These are phyloP conservation scores for Elachura formosa DNA, from an alignment of 2,113 vertebrate species.

Conservation along the genomic window DNA sequence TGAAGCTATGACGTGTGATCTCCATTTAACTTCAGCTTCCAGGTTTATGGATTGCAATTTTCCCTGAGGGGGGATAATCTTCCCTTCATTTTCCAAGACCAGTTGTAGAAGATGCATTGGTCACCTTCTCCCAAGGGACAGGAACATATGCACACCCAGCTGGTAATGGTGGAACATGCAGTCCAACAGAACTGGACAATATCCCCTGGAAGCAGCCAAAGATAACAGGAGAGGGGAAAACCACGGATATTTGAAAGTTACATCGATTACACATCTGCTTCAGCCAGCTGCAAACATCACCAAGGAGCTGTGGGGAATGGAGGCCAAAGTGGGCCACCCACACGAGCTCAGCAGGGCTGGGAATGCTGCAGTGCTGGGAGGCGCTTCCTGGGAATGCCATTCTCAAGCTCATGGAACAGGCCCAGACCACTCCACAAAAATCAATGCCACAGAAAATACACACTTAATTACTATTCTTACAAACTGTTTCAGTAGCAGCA, in stretches of 20 bases:
- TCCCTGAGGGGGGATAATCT: background rate
- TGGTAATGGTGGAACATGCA: background rate
- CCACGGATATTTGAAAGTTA: background rate
- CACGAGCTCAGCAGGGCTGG: accelerated
- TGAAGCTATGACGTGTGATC: background rate
- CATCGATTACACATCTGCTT: background rate
- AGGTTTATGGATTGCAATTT: background rate
- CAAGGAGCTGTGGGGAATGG: background rate
- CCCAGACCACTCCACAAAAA: background rate
- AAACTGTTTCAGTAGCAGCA: background rate
- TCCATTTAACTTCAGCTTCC: background rate
- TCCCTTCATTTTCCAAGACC: background rate
- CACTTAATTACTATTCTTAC: background rate
- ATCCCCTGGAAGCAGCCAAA: background rate
- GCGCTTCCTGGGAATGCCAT: background rate
- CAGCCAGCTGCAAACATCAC: background rate
- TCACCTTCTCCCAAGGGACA: constrained; percentile 17
- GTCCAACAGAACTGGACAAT: background rate
- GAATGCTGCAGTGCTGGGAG: accelerated
- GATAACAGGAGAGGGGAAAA: background rate
- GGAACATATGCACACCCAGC: background rate
- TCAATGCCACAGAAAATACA: background rate
- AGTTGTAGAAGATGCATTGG: background rate
- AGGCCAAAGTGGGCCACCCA: background rate
- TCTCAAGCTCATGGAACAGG: background rate